Percentiles rank a stretch among this genome's conserved stretches.
Evolutionary conservation across 2,113 vertebrate genomes (phyloP).

Genomic region (Protomyctophum bolini): DNA sequence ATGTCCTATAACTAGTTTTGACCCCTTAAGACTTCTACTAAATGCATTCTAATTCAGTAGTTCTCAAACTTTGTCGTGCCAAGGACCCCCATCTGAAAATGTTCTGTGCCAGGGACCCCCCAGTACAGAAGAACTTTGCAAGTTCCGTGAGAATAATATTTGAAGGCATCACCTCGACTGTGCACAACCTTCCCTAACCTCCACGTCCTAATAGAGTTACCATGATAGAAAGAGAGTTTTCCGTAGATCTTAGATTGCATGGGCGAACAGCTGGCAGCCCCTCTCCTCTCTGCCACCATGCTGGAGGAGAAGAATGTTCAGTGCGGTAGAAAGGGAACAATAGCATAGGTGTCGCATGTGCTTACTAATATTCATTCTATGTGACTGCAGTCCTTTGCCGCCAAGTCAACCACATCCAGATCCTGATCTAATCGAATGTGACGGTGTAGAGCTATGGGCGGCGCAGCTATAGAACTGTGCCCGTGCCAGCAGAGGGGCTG

Average conservation of each 20-base stretch:
- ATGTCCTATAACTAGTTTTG: too few species aligned
- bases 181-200: not conserved
- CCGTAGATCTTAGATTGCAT: not conserved
- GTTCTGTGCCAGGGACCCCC: too few species aligned
- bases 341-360: constrained; percentile 35
- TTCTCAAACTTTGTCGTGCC: too few species aligned
- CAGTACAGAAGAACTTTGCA: too few species aligned
- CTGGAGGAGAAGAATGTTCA: not conserved
- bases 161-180: too few species aligned
- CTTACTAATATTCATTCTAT: constrained; percentile 60
- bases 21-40: too few species aligned
- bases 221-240: not conserved
- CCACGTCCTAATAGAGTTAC: too few species aligned
- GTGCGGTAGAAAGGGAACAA: constrained; percentile 3
- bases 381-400: constrained; percentile 65
- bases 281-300: not conserved
- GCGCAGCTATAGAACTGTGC: constrained; percentile 59
- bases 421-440: constrained; percentile 78
- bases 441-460: constrained; percentile 69
- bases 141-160: too few species aligned
- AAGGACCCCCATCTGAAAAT: too few species aligned
- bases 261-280: not conserved
- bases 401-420: constrained; percentile 78
- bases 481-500: constrained; percentile 71
- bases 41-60: too few species aligned